These are phyloP conservation scores for Chromobotia macracanthus DNA, from an alignment of 2,797 vertebrate genomes.

Conservation along the genomic window DNA sequence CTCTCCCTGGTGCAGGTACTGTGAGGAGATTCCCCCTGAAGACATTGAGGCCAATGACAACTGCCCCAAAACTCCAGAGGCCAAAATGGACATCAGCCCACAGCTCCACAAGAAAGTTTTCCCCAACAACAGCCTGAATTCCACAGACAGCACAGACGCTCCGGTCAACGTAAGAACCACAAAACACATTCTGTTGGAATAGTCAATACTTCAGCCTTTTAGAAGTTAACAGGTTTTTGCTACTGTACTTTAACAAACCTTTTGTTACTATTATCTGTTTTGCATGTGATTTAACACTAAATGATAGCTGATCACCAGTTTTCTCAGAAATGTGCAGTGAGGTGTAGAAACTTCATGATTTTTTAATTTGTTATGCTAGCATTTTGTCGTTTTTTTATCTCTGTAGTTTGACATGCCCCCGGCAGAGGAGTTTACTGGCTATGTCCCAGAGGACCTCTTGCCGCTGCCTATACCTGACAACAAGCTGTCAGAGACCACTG, in stretches of 20 bases:
- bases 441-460: constrained; percentile 84
- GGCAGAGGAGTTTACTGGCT: constrained; percentile 82
- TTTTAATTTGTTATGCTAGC: too few relatives aligned
- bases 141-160: constrained; percentile 79
- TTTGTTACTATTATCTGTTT: too few relatives aligned
- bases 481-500: constrained; percentile 74
- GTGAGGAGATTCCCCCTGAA: constrained; percentile 95
- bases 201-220: not conserved
- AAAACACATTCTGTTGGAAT: not conserved
- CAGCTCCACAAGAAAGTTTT: constrained; percentile 84
- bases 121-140: constrained; percentile 85
- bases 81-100: constrained; percentile 89
- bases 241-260: not conserved
- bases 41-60: constrained; percentile 93
- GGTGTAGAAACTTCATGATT: too few relatives aligned
- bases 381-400: not conserved
- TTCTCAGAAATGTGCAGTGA: too few relatives aligned
- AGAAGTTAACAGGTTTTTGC: too few relatives aligned
- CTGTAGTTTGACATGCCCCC: constrained; percentile 53
- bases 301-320: too few relatives aligned
- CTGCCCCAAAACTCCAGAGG: constrained; percentile 90
- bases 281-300: too few relatives aligned
- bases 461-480: constrained; percentile 79
- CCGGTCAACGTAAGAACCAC: constrained; percentile 75
- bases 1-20: constrained; percentile 83